These are phyloP conservation scores for Bambusicola thoracicus DNA, from an alignment of 2,113 vertebrate genomes.

Conservation along the genomic window DNA sequence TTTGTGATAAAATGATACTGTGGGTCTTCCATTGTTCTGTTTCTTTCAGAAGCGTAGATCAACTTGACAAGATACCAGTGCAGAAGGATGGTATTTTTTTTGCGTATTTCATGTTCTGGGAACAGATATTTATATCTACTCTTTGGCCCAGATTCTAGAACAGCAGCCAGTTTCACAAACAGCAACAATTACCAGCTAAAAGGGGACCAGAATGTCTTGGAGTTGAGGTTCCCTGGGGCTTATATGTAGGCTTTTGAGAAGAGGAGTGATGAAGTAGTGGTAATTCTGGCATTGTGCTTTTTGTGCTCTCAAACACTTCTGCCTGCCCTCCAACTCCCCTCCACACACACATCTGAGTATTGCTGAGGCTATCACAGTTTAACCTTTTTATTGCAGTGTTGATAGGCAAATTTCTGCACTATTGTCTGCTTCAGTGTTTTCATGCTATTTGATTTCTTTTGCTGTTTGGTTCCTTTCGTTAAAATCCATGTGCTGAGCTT, in stretches of 20 bases:
- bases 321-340: too few species aligned
- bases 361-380: background rate
- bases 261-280: background rate
- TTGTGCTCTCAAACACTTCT: background rate
- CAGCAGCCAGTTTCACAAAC: conserved; percentile 31
- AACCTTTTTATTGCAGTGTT: background rate
- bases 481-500: background rate
- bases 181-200: conserved; percentile 44
- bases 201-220: background rate
- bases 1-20: background rate
- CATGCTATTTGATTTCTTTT: background rate
- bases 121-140: conserved; percentile 51
- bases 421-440: background rate
- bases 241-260: background rate
- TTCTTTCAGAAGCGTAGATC: background rate
- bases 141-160: conserved; percentile 62
- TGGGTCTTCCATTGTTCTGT: background rate
- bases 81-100: conserved; percentile 30
- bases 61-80: background rate
- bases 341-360: background rate
- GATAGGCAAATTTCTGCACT: background rate
- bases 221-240: background rate
- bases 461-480: background rate
- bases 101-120: conserved; percentile 63
- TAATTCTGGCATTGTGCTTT: background rate